Evolutionary conservation across 2,888 invertebrate species (phyloP), one percentile per base, ranked within the genome.

Genomic region (Sisyra nigra): DNA sequence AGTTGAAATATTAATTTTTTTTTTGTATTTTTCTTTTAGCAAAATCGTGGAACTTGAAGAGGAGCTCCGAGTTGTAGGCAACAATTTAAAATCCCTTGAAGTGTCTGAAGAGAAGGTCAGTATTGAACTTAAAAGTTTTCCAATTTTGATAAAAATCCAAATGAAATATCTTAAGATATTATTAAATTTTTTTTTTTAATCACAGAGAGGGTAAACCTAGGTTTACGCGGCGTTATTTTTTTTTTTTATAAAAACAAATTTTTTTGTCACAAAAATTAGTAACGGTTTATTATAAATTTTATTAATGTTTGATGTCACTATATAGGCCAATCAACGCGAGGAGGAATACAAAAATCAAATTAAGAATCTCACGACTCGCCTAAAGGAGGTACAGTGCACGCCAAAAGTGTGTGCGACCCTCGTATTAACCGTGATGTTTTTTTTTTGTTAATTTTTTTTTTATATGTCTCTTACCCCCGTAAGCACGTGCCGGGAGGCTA

Each of bases 41-140:
- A 98, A 98, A 84, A 97, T 98, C 74, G 92, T 96, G 67, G 97
- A 98, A 74, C 86, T 98, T 75, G 98, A 98, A 70, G 98, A 98
- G 68, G 97, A 98, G 71, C 80, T 98, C 68, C 91, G 96, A 67
- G 97, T 98, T 61, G 97, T 98, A 67, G 97, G 97, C 66, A 98
- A 98, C 84, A 98, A 98, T 81, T 78, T 98, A 76, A 98, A 98
- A 74, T 98, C 97, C 65, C 86, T 98, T 65, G 98, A 98, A 77
- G 96, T 98, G 65, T 93, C 92, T 60, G 96, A 97, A 74, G 94
- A 96, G 73, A 97, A 94, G 89, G 94, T 94, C 81, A 68, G 69
- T 63, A 49, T 30, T 41, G 39, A n/a, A 24, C 24, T 24, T 24
- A 24, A 24, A 5, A 24, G 7, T 44, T 42, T 17, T 36, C 19